phyloP scores from a whole-genome alignment of 2,113 vertebrate species.

The Cottus gobio region DNA sequence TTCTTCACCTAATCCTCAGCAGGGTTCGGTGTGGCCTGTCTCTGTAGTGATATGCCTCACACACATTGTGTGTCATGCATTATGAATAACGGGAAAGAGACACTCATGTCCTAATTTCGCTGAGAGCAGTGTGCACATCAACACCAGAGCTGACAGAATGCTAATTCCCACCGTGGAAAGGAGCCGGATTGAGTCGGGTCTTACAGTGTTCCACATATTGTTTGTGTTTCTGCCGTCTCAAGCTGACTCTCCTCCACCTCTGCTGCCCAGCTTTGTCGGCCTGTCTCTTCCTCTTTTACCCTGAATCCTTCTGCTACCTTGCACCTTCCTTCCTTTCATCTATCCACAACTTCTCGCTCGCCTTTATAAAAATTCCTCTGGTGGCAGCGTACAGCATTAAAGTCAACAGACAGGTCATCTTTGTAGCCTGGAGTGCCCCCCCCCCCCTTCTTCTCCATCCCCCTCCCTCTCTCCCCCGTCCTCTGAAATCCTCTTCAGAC shows the following conservation, averaged over 20 bases:
- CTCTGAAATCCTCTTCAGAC: constrained; percentile 64
- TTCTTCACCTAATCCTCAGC: constrained; percentile 78
- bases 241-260: constrained; percentile 46
- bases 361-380: constrained; percentile 53
- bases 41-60: constrained; percentile 65
- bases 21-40: constrained; percentile 66
- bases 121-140: constrained; percentile 56
- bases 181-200: constrained; percentile 19
- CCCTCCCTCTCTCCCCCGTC: constrained; percentile 3
- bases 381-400: constrained; percentile 61
- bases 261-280: constrained; percentile 30
- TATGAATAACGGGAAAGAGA: constrained; percentile 75
- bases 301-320: constrained; percentile 30
- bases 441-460: too few relatives aligned
- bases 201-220: constrained; percentile 25
- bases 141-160: constrained; percentile 53
- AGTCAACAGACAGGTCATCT: constrained; percentile 71
- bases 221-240: constrained; percentile 22
- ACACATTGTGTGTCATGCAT: constrained; percentile 69
- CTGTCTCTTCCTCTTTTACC: constrained; percentile 34
- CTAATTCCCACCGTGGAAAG: constrained; percentile 43
- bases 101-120: constrained; percentile 73
- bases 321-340: constrained; percentile 58
- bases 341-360: constrained; percentile 24
- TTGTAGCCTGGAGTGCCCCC: constrained; percentile 61